These are phyloP conservation scores for Heliconius charithonia DNA, from an alignment of 2,888 invertebrate species.

Conservation along the genomic window DNA sequence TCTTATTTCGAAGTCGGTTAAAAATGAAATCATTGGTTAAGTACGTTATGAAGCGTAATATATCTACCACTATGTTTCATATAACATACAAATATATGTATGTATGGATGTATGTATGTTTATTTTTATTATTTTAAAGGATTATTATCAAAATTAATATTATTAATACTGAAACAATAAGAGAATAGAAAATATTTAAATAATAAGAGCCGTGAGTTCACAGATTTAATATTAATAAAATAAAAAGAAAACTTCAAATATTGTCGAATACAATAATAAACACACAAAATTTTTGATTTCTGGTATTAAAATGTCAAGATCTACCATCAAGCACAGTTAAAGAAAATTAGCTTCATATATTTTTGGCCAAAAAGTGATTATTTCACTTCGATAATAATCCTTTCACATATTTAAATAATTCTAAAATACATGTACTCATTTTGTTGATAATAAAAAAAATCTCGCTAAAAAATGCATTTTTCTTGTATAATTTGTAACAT, in stretches of 20 bases:
- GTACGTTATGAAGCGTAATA: slow-evolving; percentile 33
- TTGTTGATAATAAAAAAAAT: neutral
- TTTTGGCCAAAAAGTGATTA: neutral
- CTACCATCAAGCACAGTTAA: neutral
- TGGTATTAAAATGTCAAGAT: neutral
- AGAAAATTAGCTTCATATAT: neutral
- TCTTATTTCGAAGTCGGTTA: neutral
- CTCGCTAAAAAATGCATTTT: neutral
- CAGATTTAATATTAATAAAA: neutral
- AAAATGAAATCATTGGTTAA: slow-evolving; percentile 37
- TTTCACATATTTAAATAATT: neutral
- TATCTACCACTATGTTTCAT: slow-evolving; percentile 15
- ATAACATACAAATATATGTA: too few species aligned
- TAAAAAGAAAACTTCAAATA: neutral
- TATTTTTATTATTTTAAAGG: neutral
- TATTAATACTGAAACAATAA: too few species aligned
- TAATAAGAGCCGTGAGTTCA: neutral
- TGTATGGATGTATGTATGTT: too few species aligned
- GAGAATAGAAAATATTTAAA: too few species aligned
- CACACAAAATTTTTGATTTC: neutral
- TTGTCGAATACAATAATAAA: neutral
- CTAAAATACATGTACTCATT: slow-evolving; percentile 7
- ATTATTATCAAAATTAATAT: slow-evolving; percentile 4
- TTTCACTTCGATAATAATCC: slow-evolving; percentile 15
- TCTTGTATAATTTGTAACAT: slow-evolving; percentile 7